A percentile compares a stretch with the other conserved stretches of the same genome.
phyloP scores from a whole-genome alignment of 2,113 vertebrate genomes.

The Acrocephalus kingi region DNA sequence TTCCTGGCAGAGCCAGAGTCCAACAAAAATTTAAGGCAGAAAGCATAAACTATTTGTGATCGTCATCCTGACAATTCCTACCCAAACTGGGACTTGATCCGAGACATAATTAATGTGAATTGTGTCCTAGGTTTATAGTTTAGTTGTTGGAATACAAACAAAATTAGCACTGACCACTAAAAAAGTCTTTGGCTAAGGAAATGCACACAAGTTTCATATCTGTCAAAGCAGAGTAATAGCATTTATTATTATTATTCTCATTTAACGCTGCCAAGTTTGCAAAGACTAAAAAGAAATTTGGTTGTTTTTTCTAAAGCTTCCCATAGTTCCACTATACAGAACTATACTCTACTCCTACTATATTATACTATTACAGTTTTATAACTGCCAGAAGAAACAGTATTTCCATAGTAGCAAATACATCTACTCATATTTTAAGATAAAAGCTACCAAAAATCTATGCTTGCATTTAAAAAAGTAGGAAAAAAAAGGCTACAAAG shows the following conservation, averaged over 20 bases:
- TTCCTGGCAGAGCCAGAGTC: background rate
- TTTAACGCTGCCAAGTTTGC: background rate
- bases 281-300: background rate
- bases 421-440: background rate
- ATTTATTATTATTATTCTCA: background rate
- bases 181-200: background rate
- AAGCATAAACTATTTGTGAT: background rate
- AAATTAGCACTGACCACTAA: background rate
- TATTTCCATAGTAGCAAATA: background rate
- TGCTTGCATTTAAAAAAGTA: background rate
- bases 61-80: background rate
- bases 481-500: background rate
- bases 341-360: background rate
- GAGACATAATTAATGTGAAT: background rate
- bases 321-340: background rate
- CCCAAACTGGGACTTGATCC: background rate
- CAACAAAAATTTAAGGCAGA: background rate
- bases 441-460: background rate
- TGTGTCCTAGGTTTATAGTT: background rate
- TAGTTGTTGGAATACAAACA: background rate
- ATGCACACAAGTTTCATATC: fast-evolving
- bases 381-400: background rate
- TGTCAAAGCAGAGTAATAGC: background rate
- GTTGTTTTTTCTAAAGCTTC: background rate
- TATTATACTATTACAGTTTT: background rate